phyloP scores from a whole-genome alignment of 2,113 vertebrate genomes.

The Pelodiscus sinensis region DNA sequence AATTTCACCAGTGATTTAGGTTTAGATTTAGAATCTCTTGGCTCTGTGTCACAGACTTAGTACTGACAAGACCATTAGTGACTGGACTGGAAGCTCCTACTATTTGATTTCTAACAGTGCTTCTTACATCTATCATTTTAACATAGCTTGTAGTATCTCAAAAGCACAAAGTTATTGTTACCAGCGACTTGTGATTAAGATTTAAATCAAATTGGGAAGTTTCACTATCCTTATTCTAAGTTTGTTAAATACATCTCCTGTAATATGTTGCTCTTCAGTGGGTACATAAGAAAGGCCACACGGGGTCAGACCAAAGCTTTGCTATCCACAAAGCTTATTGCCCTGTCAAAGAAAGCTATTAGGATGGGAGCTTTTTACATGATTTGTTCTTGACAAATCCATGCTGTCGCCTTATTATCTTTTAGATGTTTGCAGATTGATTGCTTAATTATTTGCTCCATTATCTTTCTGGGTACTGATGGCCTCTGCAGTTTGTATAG shows the following conservation, averaged over 20 bases:
- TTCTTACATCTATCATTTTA: accelerated
- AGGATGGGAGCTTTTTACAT: no score
- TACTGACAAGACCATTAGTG: neutral
- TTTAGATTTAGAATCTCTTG: neutral
- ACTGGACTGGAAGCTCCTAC: accelerated
- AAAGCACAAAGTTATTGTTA: accelerated
- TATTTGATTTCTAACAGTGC: neutral
- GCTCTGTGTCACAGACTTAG: accelerated
- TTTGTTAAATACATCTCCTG: neutral
- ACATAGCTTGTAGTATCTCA: accelerated
- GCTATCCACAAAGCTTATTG: no score
- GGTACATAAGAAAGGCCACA: no score
- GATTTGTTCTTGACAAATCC: no score
- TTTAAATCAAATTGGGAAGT: neutral
- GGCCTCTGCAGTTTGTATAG: no score
- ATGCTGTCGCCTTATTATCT: no score
- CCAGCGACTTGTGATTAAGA: neutral
- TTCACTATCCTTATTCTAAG: neutral
- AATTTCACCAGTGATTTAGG: no score
- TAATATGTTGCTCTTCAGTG: neutral
- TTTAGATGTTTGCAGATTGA: no score
- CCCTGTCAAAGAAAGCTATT: no score
- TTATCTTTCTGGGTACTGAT: no score
- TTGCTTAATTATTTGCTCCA: no score
- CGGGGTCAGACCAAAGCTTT: no score